Evolutionary conservation across 1,140 invertebrate genomes (phyloP).

Genomic region (Solen grandis): DNA sequence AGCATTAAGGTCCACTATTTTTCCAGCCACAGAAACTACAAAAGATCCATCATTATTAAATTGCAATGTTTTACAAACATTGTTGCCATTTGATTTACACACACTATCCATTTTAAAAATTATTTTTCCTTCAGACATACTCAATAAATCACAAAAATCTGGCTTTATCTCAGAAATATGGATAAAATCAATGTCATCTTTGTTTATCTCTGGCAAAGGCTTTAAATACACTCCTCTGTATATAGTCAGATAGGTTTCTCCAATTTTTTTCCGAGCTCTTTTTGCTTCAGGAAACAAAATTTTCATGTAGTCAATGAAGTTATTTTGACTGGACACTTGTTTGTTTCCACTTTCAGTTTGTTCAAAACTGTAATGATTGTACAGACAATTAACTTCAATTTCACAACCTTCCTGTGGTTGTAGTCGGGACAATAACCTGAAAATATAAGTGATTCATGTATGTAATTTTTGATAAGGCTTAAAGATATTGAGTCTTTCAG

Average conservation of each 20-base stretch:
- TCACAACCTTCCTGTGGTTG: background rate
- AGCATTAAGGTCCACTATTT: too few relatives aligned
- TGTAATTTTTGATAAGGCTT: too few relatives aligned
- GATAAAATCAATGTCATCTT: background rate
- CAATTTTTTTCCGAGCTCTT: background rate
- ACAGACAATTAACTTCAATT: constrained; percentile 14
- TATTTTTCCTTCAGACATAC: background rate
- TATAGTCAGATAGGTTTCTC: background rate
- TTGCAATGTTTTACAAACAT: too few relatives aligned
- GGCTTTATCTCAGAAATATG: background rate
- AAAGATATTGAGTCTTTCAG: too few relatives aligned
- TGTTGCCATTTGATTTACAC: too few relatives aligned
- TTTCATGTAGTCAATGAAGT: background rate
- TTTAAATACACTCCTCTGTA: constrained; percentile 8
- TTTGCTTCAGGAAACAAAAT: constrained; percentile 21
- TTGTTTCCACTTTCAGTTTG: background rate
- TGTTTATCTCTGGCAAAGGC: too few relatives aligned
- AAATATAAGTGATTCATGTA: too few relatives aligned
- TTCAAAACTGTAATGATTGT: constrained; percentile 15
- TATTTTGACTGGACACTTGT: background rate
- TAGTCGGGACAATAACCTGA: too few relatives aligned
- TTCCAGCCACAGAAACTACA: too few relatives aligned
- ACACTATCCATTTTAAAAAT: constrained; percentile 1
- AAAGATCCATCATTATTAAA: too few relatives aligned
- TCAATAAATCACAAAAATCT: background rate